Conservation (phyloP, 2,888 invertebrate genomes). For the Ernsta delagoae region DNA sequence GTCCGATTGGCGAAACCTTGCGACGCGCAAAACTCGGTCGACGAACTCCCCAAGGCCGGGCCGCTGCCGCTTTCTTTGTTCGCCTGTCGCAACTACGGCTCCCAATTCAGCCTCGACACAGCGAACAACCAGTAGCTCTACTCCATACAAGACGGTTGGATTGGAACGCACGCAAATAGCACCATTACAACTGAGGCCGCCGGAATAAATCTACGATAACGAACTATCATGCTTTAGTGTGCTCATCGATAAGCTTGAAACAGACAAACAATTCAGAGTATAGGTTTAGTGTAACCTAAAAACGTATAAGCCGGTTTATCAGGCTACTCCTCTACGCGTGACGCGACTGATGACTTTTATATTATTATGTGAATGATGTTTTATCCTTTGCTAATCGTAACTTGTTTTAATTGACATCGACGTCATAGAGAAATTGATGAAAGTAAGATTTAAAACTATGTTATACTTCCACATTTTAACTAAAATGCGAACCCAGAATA, state of each 20-base stretch:
- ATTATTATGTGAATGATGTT: not conserved
- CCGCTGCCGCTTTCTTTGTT: slow-evolving; percentile 81
- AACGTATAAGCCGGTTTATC: slow-evolving; percentile 11
- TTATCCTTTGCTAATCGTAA: not conserved
- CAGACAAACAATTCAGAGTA: not conserved
- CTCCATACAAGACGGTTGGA: slow-evolving; percentile 16
- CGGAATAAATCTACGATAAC: not conserved
- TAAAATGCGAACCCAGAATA: not conserved
- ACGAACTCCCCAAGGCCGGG: slow-evolving; percentile 81
- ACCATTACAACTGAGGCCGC: not conserved
- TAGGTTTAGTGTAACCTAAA: slow-evolving; percentile 2
- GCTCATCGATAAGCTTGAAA: slow-evolving; percentile 1
- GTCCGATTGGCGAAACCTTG: slow-evolving; percentile 84
- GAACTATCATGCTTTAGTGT: not conserved
- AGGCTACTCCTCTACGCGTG: not conserved
- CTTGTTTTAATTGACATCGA: not conserved
- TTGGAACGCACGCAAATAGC: slow-evolving; percentile 15
- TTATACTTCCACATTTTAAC: too few species aligned
- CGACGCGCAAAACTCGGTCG: slow-evolving; percentile 83
- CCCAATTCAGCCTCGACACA: slow-evolving; percentile 72
- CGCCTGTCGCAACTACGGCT: slow-evolving; percentile 74
- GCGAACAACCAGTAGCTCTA: slow-evolving; percentile 15
- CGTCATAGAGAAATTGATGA: slow-evolving; percentile 1
- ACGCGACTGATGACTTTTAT: not conserved
- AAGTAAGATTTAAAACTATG: not conserved